These are phyloP conservation scores for Neogobius melanostomus DNA, from an alignment of 2,113 vertebrate species.

Conservation along the genomic window DNA sequence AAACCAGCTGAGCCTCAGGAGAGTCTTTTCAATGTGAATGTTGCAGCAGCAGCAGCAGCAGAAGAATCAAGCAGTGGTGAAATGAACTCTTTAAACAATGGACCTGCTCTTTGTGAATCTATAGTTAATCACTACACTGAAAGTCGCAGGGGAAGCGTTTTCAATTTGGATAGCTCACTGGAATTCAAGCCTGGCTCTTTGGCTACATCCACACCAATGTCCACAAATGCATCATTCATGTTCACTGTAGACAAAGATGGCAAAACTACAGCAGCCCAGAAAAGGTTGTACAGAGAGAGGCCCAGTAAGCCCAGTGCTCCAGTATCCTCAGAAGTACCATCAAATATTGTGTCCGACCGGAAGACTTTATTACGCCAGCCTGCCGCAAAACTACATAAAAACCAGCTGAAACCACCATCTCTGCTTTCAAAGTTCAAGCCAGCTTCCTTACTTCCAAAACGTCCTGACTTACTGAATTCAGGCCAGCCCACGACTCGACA, in stretches of 20 bases:
- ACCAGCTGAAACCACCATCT: constrained; percentile 14
- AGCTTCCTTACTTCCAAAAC: constrained; percentile 12
- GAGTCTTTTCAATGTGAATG: constrained; percentile 5
- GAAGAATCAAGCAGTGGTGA: neutral
- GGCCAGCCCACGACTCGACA: constrained; percentile 29
- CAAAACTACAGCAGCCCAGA: constrained; percentile 2
- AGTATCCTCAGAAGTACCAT: neutral
- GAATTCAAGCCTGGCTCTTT: constrained; percentile 33
- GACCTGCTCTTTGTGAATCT: neutral
- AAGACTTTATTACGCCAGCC: constrained; percentile 39
- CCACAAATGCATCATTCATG: constrained; percentile 14
- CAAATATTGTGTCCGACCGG: constrained; percentile 37
- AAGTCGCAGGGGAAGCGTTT: constrained; percentile 16
- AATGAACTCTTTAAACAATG: constrained; percentile 3
- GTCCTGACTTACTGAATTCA: neutral
- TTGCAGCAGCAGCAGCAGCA: neutral
- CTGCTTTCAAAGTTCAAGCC: constrained; percentile 35
- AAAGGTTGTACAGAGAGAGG: constrained; percentile 34
- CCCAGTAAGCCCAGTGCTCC: constrained; percentile 2
- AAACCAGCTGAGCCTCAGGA: constrained; percentile 7
- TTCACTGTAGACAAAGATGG: neutral
- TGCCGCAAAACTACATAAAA: constrained; percentile 14
- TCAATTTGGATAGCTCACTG: constrained; percentile 50
- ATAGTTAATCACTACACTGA: neutral
- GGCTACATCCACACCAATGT: constrained; percentile 61